Base-by-base conservation (phyloP, 1,140 invertebrate species). In the Pseudachorutes palmiensis region DNA sequence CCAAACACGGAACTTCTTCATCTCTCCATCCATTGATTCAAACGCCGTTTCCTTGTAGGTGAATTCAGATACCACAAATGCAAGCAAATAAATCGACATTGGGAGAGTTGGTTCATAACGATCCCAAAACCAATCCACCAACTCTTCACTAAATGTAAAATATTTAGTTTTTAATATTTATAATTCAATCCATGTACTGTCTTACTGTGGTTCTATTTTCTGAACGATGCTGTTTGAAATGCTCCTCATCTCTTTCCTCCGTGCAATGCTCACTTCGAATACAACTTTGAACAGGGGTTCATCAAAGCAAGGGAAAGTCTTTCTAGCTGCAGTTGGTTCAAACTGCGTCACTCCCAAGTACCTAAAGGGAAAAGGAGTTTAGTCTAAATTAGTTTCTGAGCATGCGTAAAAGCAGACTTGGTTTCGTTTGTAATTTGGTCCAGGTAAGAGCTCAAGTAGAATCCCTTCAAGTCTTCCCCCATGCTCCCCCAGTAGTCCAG, bases 81-180 rank as follows among this genome's bases (percentile, higher is more conserved):
- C 90, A n/a, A 94, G 76, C 0, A 91, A 85, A 76, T 90, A 92
- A 0, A 91, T 89, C 1, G 90, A 87, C 86, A 95, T 93, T 32
- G 84, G 82, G 0, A 88, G 86, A 0, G 88, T 89, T 64, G 79
- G 82, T 66, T 85, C 80, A 74, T 90, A 94, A 65, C 83, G 79
- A 74, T 88, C 87, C 74, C 84, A 81, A 1, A 87, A 80, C 74
- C 83, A 82, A n/a, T 76, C 75, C 19, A 75, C 70, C 59, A 77
- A 70, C 48, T 65, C 66, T 19, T 29, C 31, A 32, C 74, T 75
- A 62, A 58, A n/a, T n/a, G n/a, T n/a, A 67, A 63, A 60, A 60
- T 32, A 32, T 26, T 30, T 16, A 2, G 2, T 31, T 60, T 30
- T 60, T 2, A 30, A 29, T 57, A 57, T 57, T 26, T 24, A 57